Evolutionary conservation across 2,797 vertebrate genomes (phyloP).

Genomic region (Aphelocoma californica): DNA sequence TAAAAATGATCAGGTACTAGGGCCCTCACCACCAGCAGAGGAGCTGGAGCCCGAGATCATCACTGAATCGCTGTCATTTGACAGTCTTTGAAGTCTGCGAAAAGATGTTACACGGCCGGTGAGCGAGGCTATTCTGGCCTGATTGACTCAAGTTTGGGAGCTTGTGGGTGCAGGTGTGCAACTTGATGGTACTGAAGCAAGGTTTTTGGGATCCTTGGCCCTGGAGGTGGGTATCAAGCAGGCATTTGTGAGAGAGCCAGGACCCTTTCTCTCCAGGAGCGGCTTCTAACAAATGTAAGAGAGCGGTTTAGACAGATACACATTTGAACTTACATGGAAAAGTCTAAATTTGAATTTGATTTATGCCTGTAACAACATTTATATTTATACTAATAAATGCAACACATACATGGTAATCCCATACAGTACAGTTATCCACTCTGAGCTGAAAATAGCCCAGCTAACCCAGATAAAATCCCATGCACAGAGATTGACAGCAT

Average conservation of each 20-base stretch:
- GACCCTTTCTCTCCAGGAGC: not conserved
- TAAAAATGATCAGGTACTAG: not conserved
- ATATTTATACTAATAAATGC: not conserved
- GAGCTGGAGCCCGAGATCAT: accelerated
- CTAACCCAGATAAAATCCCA: not conserved
- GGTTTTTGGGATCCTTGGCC: not conserved
- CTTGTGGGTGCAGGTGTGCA: not conserved
- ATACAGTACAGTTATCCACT: not conserved
- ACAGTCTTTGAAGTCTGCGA: no score
- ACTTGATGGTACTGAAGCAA: not conserved
- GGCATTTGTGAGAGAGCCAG: not conserved
- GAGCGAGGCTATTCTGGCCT: not conserved
- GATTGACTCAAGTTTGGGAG: not conserved
- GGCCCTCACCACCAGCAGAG: not conserved
- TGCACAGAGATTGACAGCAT: not conserved
- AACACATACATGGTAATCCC: not conserved
- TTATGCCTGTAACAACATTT: not conserved
- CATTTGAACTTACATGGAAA: not conserved
- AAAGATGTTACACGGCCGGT: accelerated
- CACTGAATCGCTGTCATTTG: not conserved
- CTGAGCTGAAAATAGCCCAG: not conserved
- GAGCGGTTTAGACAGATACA: not conserved
- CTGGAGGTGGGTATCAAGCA: not conserved
- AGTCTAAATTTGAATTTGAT: not conserved
- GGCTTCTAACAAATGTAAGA: not conserved